Base-by-base conservation (phyloP, 1,140 invertebrate species). In the Brachionus sp. region DNA sequence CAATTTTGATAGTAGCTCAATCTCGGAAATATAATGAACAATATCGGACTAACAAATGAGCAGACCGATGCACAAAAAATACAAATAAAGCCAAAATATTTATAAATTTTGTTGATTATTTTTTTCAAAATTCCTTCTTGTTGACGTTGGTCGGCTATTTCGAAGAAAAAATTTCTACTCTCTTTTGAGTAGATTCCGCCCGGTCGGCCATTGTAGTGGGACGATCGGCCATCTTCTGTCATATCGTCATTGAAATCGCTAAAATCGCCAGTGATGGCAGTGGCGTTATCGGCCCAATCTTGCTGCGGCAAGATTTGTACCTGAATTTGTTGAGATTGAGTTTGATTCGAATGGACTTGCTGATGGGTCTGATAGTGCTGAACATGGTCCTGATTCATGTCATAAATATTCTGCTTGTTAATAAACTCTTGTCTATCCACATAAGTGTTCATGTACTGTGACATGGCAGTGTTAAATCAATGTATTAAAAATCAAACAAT, bases 251-350 rank as follows among this genome's bases (percentile, higher is more conserved):
- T 97, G 3, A 95, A 98, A 86, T 97, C 97, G 0, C 95, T 97
- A 2, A 95, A 98, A 86, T 97, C 97, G 16, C 95, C 96, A 4
- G 97, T 98, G 25, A 98, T 93, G 0, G 95, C 96, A 4, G 96
- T 98, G 0, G 95, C 97, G 86, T 95, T 97, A 89, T 98, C 97
- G 42, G 95, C 95, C 96, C 96, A 98, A 86, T 98, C 96, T 91
- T 98, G 95, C 89, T 92, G 91, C 0, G 95, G 95, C 53, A 98
- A 88, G 84, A 96, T 96, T 89, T 96, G 94, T 66, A 96, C 95
- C 89, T 95, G 93, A 53, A 95, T 94, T 5, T 94, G 93, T 89
- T 95, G 93, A 86, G 82, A 83, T 35, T 50, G 66, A 19, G 35
- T 37, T 83, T 23, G 62, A 9, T 50, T 16, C 10, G 16, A 3